Evolutionary conservation across 2,797 vertebrate genomes (phyloP).

Genomic region (Cygnus olor): DNA sequence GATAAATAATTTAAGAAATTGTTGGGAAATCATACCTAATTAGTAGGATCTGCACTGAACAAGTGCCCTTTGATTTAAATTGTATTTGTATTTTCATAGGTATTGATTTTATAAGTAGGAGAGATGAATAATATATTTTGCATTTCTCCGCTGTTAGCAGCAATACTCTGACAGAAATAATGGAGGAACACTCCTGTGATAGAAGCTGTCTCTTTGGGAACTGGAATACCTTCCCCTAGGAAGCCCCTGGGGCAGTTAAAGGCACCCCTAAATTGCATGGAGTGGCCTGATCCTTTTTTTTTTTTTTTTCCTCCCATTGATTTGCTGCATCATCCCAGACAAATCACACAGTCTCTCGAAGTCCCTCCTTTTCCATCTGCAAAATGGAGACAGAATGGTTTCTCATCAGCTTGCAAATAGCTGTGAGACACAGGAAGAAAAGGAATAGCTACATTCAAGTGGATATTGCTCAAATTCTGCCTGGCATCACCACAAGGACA

Average conservation of each 20-base stretch:
- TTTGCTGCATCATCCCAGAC: constrained; percentile 13
- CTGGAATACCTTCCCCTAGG: background rate
- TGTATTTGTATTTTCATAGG: constrained; percentile 71
- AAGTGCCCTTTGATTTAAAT: constrained; percentile 72
- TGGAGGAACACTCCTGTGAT: background rate
- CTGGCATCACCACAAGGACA: background rate
- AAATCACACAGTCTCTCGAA: background rate
- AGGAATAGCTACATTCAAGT: background rate
- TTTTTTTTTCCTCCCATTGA: background rate
- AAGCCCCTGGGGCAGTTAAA: constrained; percentile 17
- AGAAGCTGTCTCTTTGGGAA: constrained; percentile 17
- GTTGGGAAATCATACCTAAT: constrained; percentile 69
- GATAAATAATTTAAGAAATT: constrained; percentile 76
- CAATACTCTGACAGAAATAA: constrained; percentile 50
- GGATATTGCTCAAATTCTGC: background rate
- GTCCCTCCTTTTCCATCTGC: background rate
- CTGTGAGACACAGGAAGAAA: background rate
- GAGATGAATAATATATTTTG: constrained; percentile 68
- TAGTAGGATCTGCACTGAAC: constrained; percentile 65
- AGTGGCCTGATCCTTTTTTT: background rate
- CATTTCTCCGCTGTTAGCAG: constrained; percentile 32
- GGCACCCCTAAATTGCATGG: background rate
- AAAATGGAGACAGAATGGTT: background rate
- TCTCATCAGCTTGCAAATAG: background rate
- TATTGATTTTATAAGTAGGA: constrained; percentile 68